Evolutionary conservation across 2,888 invertebrate genomes (phyloP).

Genomic region (Hypsopygia costalis): DNA sequence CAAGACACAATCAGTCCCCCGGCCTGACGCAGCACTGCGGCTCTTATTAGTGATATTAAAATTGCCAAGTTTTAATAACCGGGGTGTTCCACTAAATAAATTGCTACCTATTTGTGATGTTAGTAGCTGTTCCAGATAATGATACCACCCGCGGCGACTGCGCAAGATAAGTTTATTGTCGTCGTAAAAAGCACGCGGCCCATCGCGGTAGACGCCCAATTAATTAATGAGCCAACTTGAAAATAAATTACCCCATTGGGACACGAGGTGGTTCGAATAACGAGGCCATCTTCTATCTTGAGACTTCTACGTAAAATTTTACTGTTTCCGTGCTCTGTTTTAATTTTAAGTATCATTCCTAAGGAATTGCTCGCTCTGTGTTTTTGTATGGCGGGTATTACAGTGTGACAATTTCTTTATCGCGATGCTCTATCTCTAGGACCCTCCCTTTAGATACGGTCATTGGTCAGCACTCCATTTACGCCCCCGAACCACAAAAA

Average conservation of each 20-base stretch:
- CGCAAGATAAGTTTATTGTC: constrained; percentile 51
- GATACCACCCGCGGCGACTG: constrained; percentile 47
- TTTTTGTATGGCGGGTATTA: not conserved
- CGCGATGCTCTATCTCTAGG: constrained; percentile 22
- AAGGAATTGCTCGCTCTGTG: constrained; percentile 12
- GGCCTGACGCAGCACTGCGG: not conserved
- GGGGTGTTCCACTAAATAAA: constrained; percentile 7
- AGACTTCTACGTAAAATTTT: constrained; percentile 44
- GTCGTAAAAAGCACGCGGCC: constrained; percentile 64
- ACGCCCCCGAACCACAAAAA: constrained; percentile 47
- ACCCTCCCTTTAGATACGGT: constrained; percentile 49
- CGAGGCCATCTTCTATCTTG: constrained; percentile 35
- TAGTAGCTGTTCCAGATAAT: constrained; percentile 27
- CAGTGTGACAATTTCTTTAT: constrained; percentile 17
- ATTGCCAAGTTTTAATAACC: constrained; percentile 5
- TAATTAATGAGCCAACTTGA: constrained; percentile 69
- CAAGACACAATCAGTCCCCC: too few species aligned
- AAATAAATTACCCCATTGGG: constrained; percentile 61
- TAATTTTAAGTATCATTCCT: constrained; percentile 17
- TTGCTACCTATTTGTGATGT: constrained; percentile 3
- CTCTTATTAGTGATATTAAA: constrained; percentile 5
- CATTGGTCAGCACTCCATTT: constrained; percentile 63
- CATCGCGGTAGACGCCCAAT: constrained; percentile 58
- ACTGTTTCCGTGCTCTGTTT: constrained; percentile 28
- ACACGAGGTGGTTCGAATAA: constrained; percentile 50